Evolutionary conservation across 2,888 invertebrate species (phyloP).

Genomic region (Xanthorhoe designata): DNA sequence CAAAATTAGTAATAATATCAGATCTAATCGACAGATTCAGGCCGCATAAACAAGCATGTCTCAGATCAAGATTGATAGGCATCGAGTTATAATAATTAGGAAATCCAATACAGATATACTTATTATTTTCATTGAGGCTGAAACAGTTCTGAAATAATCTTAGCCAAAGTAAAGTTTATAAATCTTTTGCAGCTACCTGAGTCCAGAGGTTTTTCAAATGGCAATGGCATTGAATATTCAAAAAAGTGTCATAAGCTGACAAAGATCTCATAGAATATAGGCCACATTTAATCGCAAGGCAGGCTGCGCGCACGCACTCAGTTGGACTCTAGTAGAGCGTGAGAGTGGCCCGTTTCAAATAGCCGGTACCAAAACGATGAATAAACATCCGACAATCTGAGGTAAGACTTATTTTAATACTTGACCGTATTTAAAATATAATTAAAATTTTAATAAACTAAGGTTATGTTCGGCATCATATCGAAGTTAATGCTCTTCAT

Average conservation of each 20-base stretch:
- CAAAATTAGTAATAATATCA: background rate
- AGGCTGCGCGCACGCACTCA: constrained; percentile 32
- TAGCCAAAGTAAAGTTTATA: too few relatives aligned
- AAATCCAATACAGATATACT: too few relatives aligned
- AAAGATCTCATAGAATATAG: constrained; percentile 6
- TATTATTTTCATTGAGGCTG: too few relatives aligned
- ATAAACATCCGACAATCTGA: constrained; percentile 28
- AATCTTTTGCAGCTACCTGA: too few relatives aligned
- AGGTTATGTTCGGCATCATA: too few relatives aligned
- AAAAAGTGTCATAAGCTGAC: background rate
- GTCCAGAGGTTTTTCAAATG: background rate
- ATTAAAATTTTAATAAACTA: too few relatives aligned
- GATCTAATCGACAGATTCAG: background rate
- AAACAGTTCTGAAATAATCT: too few relatives aligned
- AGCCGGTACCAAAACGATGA: constrained; percentile 16
- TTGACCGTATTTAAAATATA: background rate
- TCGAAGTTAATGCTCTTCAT: too few relatives aligned
- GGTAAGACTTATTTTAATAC: constrained; percentile 31
- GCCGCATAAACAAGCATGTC: background rate
- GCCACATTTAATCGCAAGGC: constrained; percentile 20
- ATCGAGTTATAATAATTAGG: background rate
- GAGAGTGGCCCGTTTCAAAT: constrained; percentile 16
- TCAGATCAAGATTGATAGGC: background rate
- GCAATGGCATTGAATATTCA: background rate
- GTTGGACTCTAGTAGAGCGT: constrained; percentile 25